Percentiles rank a stretch among this genome's conserved stretches.
Evolutionary conservation across 2,888 invertebrate genomes (phyloP).

Genomic region (Drosophila emarginata): DNA sequence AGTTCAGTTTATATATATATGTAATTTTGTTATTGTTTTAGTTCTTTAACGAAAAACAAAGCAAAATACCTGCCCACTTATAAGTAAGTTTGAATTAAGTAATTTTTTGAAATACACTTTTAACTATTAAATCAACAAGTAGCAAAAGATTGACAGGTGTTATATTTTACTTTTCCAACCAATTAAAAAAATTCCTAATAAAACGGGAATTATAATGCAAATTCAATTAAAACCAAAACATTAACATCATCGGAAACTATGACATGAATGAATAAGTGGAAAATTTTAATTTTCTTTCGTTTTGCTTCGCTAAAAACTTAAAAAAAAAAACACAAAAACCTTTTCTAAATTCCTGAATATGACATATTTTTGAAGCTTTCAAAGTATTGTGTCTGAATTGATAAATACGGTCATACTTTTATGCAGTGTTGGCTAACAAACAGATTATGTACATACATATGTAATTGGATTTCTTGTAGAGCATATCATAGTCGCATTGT

Average conservation of each 20-base stretch:
- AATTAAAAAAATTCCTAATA: background rate
- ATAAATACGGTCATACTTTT: background rate
- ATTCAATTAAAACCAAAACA: background rate
- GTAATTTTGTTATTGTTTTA: constrained; percentile 2
- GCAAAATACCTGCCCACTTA: constrained; percentile 10
- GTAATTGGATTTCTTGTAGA: background rate
- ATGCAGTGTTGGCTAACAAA: background rate
- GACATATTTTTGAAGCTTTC: background rate
- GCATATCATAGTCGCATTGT: background rate
- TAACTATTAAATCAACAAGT: background rate
- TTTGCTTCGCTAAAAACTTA: no score
- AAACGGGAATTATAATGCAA: background rate
- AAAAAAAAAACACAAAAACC: no score
- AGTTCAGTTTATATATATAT: constrained; percentile 1
- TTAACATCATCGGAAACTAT: no score
- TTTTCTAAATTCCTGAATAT: no score
- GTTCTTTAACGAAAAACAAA: constrained; percentile 8
- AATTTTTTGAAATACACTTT: background rate
- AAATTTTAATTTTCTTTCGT: no score
- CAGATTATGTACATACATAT: no score
- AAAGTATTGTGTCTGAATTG: background rate
- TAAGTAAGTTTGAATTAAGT: background rate
- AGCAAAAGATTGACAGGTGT: background rate
- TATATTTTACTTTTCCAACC: background rate
- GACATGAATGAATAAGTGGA: no score